phyloP scores from a whole-genome alignment of 2,797 vertebrate species.

The Rhincodon typus region DNA sequence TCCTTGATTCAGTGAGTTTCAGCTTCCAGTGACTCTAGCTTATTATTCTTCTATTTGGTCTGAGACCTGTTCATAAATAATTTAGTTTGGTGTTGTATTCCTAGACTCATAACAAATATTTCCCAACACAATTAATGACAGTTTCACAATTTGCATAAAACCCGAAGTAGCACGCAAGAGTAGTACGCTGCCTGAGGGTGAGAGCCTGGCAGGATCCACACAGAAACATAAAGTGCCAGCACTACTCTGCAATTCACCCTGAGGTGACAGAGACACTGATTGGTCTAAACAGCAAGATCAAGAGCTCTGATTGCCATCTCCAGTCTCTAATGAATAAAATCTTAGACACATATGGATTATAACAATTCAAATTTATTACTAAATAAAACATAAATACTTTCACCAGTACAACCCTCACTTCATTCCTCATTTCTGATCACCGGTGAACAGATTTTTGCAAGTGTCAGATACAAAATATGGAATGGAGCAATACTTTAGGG shows the following conservation, averaged over 20 bases:
- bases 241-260: not conserved
- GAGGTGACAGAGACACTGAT: not conserved
- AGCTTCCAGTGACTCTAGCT: not conserved
- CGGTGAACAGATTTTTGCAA: not conserved
- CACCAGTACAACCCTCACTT: not conserved
- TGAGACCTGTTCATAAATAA: not conserved
- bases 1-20: not conserved
- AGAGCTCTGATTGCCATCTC: not conserved
- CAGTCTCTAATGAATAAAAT: not conserved
- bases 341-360: not conserved
- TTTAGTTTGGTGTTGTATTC: not conserved
- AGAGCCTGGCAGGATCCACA: not conserved
- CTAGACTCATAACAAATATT: not conserved
- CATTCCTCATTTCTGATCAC: not conserved
- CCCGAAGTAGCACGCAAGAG: not conserved
- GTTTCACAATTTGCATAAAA: not conserved
- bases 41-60: not conserved
- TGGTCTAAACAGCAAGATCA: not conserved
- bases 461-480: not conserved
- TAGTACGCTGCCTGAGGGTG: not conserved
- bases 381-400: not conserved
- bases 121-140: not conserved
- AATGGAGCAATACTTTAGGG: not conserved
- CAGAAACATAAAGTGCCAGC: not conserved
- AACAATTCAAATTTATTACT: not conserved